Evolutionary conservation across 2,888 invertebrate genomes (phyloP), one percentile per base, ranked within the genome.

Genomic region (Epistrophella euchroma): DNA sequence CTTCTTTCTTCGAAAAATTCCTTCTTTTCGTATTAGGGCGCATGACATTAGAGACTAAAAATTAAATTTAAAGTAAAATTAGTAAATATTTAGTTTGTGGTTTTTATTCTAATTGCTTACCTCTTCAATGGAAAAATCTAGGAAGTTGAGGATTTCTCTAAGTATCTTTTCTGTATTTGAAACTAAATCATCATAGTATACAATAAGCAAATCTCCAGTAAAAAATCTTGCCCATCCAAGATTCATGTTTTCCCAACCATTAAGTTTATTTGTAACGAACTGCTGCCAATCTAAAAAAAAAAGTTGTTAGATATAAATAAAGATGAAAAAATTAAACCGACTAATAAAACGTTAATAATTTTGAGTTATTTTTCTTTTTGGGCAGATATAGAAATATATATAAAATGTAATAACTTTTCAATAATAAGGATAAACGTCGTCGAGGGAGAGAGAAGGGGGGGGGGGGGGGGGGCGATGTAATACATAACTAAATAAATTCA

Each of bases 1-100:
- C 89, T 95, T 95, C 89, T 94, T 95, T 7, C 96, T 93, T 79
- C 96, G 93, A 91, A 96, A 96, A 77, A 96, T 96, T 2, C 96
- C 96, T 91, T 95, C 95, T 88, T 94, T 94, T 89, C 95, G 92
- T 13, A 92, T 90, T 60, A 95, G 89, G 19, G 95, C 94, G 90
- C 96, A 96, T 50, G 93, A 91, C 91, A 95, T 92, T 56, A 94
- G 93, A 17, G 90, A 90, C 94, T 94, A 72, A 19, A 89, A 89
- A 89, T 43, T 5, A 43, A 40, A 66, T 17, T 25, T 58, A 22
- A 9, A 22, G 28, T 37, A 6, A 17, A n/a, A 9, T 9, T 19
- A 32, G 28, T 28, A 32, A 1, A 32, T 7, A 7, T 32, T 32
- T 35, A 2, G 0, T 4, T 22, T 3, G 1, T 19, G 11, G n/a